phyloP scores from a whole-genome alignment of 2,888 invertebrate genomes.

The Drosophila percnosoma region DNA sequence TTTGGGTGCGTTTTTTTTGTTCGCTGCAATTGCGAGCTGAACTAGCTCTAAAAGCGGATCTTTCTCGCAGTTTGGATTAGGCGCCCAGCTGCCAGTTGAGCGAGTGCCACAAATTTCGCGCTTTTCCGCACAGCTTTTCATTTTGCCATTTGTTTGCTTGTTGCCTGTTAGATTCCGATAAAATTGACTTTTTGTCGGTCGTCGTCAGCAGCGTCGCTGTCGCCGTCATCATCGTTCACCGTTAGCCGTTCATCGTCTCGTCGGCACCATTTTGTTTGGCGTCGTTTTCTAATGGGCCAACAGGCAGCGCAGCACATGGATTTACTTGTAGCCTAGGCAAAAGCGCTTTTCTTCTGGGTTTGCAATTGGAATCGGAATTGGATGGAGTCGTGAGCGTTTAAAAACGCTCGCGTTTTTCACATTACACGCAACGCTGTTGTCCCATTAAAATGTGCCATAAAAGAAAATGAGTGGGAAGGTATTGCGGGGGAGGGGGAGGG shows the following conservation, averaged over 20 bases:
- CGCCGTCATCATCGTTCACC: slow-evolving; percentile 20
- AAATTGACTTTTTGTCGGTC: slow-evolving; percentile 81
- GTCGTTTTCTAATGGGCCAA: slow-evolving; percentile 78
- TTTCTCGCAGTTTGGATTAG: slow-evolving; percentile 82
- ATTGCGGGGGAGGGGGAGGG: background rate
- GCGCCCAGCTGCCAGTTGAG: slow-evolving; percentile 64
- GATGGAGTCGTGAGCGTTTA: slow-evolving; percentile 27
- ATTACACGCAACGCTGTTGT: slow-evolving; percentile 13
- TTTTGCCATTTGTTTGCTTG: slow-evolving; percentile 59
- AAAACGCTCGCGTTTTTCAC: slow-evolving; percentile 54
- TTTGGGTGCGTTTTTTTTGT: slow-evolving; percentile 25
- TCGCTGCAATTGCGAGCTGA: slow-evolving; percentile 45
- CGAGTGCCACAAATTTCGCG: background rate
- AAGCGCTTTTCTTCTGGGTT: slow-evolving; percentile 9
- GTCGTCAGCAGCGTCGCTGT: slow-evolving; percentile 24
- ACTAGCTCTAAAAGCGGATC: slow-evolving; percentile 83
- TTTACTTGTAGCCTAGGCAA: slow-evolving; percentile 29
- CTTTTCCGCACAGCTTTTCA: slow-evolving; percentile 48
- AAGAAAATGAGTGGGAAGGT: background rate
- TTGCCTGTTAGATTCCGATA: slow-evolving; percentile 82
- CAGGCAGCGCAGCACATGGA: slow-evolving; percentile 75
- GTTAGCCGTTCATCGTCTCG: slow-evolving; percentile 34
- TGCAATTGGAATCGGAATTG: background rate
- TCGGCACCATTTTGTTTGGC: slow-evolving; percentile 79
- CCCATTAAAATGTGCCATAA: slow-evolving; percentile 30